phyloP scores from a whole-genome alignment of 2,888 invertebrate genomes.

The Oligia strigilis region DNA sequence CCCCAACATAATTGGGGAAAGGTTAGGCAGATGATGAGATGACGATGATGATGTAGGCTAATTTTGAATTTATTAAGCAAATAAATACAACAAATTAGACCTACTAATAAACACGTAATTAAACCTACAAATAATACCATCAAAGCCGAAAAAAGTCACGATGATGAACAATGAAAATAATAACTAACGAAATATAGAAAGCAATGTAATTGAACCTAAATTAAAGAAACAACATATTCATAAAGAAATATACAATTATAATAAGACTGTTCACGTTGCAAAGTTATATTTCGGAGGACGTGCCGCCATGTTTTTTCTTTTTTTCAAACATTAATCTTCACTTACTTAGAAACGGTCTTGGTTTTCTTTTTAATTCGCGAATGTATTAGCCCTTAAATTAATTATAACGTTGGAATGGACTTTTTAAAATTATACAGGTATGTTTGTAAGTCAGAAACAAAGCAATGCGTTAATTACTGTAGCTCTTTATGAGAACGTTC shows the following conservation, averaged over 20 bases:
- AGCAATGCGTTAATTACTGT: constrained; percentile 16
- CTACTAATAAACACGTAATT: neutral
- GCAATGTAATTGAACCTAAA: constrained; percentile 9
- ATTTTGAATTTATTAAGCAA: neutral
- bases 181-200: constrained; percentile 19
- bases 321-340: constrained; percentile 62
- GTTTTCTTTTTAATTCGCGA: constrained; percentile 59
- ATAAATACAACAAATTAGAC: neutral
- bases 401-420: constrained; percentile 47
- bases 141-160: neutral
- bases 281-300: constrained; percentile 43
- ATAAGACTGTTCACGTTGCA: constrained; percentile 27
- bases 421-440: constrained; percentile 27
- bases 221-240: constrained; percentile 40
- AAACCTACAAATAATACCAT: neutral
- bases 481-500: constrained; percentile 8
- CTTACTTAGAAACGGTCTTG: constrained; percentile 62
- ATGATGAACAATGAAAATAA: constrained; percentile 8
- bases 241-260: constrained; percentile 44
- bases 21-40: no score
- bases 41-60: neutral
- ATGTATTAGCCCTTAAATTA: constrained; percentile 47
- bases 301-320: constrained; percentile 45
- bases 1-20: no score
- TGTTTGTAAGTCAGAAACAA: constrained; percentile 10